phyloP scores from a whole-genome alignment of 2,797 vertebrate species.

The Enteromius radiatus region DNA sequence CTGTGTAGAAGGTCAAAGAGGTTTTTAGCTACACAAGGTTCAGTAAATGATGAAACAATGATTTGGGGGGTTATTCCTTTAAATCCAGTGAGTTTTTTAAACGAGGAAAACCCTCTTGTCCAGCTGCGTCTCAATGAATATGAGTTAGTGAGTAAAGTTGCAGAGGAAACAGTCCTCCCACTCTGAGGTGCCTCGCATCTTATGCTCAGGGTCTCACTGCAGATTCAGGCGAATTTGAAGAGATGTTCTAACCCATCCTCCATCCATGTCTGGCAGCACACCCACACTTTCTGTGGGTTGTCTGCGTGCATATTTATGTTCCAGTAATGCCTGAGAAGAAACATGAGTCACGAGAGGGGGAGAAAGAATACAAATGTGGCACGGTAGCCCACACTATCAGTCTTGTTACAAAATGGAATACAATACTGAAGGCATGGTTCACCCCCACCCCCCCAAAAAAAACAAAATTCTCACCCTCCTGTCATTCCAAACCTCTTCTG shows the following conservation, averaged over 20 bases:
- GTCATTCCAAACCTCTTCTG: neutral
- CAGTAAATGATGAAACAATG: neutral
- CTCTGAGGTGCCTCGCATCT: neutral
- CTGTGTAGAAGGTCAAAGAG: neutral
- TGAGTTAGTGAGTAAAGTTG: conserved; percentile 15
- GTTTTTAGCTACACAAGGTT: neutral
- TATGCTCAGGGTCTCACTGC: conserved; percentile 13
- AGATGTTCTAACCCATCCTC: conserved; percentile 40
- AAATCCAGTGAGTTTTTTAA: neutral
- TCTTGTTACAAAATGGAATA: conserved; percentile 12
- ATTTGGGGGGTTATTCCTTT: neutral
- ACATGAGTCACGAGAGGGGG: conserved; percentile 54
- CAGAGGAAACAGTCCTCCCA: neutral
- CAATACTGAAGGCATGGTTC: conserved; percentile 7
- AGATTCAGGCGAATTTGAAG: conserved; percentile 5
- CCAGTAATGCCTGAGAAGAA: conserved; percentile 53
- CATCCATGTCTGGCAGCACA: conserved; percentile 49
- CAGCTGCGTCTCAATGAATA: conserved; percentile 23
- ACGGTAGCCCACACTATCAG: conserved; percentile 41
- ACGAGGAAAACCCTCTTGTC: neutral
- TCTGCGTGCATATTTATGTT: conserved; percentile 58
- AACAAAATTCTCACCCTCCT: neutral
- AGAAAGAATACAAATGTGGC: conserved; percentile 37
- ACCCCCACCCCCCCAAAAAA: too few relatives aligned
- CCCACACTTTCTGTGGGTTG: conserved; percentile 60